Evolutionary conservation across 2,888 invertebrate species (phyloP).

Genomic region (Apomyelois bistriatella): DNA sequence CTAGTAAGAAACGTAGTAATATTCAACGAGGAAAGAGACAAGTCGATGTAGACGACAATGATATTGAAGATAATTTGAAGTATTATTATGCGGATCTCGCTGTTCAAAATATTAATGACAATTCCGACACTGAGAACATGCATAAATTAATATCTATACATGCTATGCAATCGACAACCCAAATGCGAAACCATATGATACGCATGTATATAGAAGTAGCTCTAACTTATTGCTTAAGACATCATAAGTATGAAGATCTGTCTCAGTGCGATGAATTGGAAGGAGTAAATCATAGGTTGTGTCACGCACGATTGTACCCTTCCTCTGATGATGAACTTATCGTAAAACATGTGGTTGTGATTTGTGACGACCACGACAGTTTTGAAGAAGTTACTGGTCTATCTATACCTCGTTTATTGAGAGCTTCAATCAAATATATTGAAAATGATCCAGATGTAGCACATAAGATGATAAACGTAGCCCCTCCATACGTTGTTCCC

Average conservation of each 20-base stretch:
- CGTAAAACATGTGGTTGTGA: slow-evolving; percentile 39
- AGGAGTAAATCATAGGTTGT: slow-evolving; percentile 47
- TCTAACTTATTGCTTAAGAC: slow-evolving; percentile 51
- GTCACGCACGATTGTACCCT: slow-evolving; percentile 54
- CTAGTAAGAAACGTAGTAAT: slow-evolving; percentile 16
- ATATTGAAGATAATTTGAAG: slow-evolving; percentile 51
- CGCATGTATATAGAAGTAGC: slow-evolving; percentile 60
- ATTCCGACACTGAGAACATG: slow-evolving; percentile 44
- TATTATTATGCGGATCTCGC: slow-evolving; percentile 56
- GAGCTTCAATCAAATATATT: slow-evolving; percentile 40
- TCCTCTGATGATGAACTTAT: slow-evolving; percentile 54
- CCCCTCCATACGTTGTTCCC: slow-evolving; percentile 51
- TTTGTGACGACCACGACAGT: slow-evolving; percentile 53
- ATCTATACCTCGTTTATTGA: slow-evolving; percentile 37
- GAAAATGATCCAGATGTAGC: slow-evolving; percentile 38
- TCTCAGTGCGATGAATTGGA: slow-evolving; percentile 54
- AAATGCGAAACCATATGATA: slow-evolving; percentile 45
- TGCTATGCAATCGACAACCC: slow-evolving; percentile 37
- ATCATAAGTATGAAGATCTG: slow-evolving; percentile 33
- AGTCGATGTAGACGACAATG: slow-evolving; percentile 37
- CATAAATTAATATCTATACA: slow-evolving; percentile 54
- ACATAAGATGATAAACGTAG: slow-evolving; percentile 49
- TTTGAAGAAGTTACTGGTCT: slow-evolving; percentile 50
- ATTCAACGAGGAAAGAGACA: slow-evolving; percentile 36
- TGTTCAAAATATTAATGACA: slow-evolving; percentile 43